phyloP scores from a whole-genome alignment of 2,888 invertebrate species.

The Hydrotaea cyrtoneurina region DNA sequence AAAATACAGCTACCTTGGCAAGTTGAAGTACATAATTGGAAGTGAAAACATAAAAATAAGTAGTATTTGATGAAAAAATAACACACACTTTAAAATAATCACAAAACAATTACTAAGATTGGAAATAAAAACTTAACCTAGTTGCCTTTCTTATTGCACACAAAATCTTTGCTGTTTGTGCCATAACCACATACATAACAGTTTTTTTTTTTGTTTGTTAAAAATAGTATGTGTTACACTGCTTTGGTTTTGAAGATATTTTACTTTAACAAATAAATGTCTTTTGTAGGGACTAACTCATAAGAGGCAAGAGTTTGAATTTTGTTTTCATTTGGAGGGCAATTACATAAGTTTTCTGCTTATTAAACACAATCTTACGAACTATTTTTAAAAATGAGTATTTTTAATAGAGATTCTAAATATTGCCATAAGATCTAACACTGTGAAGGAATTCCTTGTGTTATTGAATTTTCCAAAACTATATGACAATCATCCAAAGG shows the following conservation, averaged over 20 bases:
- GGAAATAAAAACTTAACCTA: conserved; percentile 5
- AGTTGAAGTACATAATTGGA: conserved; percentile 43
- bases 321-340: conserved; percentile 53
- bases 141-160: conserved; percentile 60
- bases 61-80: conserved; percentile 7
- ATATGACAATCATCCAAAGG: conserved; percentile 92
- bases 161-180: conserved; percentile 20
- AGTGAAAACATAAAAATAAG: conserved; percentile 20
- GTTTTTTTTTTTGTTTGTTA: conserved; percentile 52
- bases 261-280: conserved; percentile 20
- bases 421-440: conserved; percentile 72
- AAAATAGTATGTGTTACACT: conserved; percentile 55
- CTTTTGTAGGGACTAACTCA: conserved; percentile 21
- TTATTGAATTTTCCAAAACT: conserved; percentile 92
- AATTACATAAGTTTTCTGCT: conserved; percentile 46
- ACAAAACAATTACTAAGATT: neutral
- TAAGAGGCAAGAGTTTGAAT: conserved; percentile 18
- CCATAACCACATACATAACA: conserved; percentile 2
- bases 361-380: conserved; percentile 49
- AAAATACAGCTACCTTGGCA: conserved; percentile 64
- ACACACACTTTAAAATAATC: neutral
- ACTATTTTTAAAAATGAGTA: conserved; percentile 65
- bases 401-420: conserved; percentile 55
- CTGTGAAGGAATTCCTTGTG: conserved; percentile 82
- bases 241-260: conserved; percentile 59